Evolutionary conservation across 2,113 vertebrate genomes (phyloP), one percentile per base, ranked within the genome.

Genomic region (Meriones unguiculatus): DNA sequence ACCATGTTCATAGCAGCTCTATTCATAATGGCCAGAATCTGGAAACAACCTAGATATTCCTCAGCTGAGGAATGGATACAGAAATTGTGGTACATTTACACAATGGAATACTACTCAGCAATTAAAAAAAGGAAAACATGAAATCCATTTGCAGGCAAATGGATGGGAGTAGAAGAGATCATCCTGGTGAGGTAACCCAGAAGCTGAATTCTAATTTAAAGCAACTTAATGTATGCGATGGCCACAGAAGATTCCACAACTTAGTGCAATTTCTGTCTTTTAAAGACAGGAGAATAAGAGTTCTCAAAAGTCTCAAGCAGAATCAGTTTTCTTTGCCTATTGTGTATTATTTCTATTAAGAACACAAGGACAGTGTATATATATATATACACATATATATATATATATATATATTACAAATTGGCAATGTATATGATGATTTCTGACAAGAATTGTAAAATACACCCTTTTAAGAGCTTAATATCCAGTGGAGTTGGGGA

Each of bases 281-380:
- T 91, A 72, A 97, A 96, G 91, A 77, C 20, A 92, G 54, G 97
- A 97, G 57, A 67, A 98, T 90, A 94, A 88, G 90, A 80, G 46
- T 84, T 41, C 94, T 97, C 97, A 85, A 64, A 62, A 12, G 95
- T 95, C 94, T 97, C 96, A 96, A 97, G 96, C 94, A 98, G 97
- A 95, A 97, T 88, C 95, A 98, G 97, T 81, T 98, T 98, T 98
- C 98, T 98, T 98, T 97, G 95, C 94, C 95, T 97, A 95, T 97
- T 97, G 96, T 98, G 96, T 76, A 87, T 87, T 94, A 93, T 97
- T 97, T 98, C 91, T 88, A 95, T 96, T 98, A 95, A 98, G 96
- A 98, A 92, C 92, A 93, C 94, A 97, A 97, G 95, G 97, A 97
- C 98, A 96, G 93, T 96, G 97, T 97, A 93, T 96, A 96, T 93